Evolutionary conservation across 2,888 invertebrate genomes (phyloP), one percentile per base, ranked within the genome.

Genomic region (Leptinotarsa juncta): DNA sequence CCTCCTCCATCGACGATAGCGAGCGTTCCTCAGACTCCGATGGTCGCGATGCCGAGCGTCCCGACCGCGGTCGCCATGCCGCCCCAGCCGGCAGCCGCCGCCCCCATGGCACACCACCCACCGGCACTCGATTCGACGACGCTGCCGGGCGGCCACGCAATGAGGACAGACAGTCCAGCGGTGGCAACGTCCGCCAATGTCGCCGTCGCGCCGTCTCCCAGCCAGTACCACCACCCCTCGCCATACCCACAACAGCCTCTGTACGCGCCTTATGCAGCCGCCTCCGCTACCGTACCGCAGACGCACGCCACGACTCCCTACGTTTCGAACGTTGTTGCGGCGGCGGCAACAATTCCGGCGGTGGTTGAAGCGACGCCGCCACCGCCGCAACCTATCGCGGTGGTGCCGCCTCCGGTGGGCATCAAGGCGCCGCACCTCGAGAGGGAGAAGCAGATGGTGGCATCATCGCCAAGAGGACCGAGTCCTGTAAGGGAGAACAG

Each of bases 241-340:
- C 72, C 75, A 26, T 78, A 78, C 71, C 75, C 57, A 32, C 72
- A 10, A 14, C 71, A 67, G 51, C 92, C 93, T 55, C 89, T 96
- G 77, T 96, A 96, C 85, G 93, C 95, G 16, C 95, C 95, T 0
- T 95, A 94, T 84, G 93, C 94, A 74, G 91, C 93, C 87, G 48
- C 55, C 92, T 94, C 87, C 3, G 94, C 93, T 83, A 94, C 94
- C 3, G 73, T 73, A 26, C 80, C 74, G 68, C 76, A 73, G 86
- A 71, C 69, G 89, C 75, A 91, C 92, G 83, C 90, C 91, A 74
- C 93, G 94, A 87, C 94, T 16, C 95, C 95, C 76, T 94, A 93
- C 86, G 94, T 94, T 86, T 94, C 95, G 66, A 92, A 90, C 74
- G 74, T 74, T 18, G 67, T 73, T 7, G 75, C 72, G 26, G 70